A percentile compares a stretch with the other conserved stretches of the same genome.
phyloP scores from a whole-genome alignment of 2,113 vertebrate genomes.

The Xenopus tropicalis region UCB_Xtro_10.0 CM004450.2:90411501-90412000 shows the following conservation, averaged over 20 bases:
- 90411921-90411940: constrained; percentile 34
- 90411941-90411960: constrained; percentile 37
- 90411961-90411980: constrained; percentile 36
- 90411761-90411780: constrained; percentile 39
- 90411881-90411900: constrained; percentile 22
- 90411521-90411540: constrained; percentile 14
- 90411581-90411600: constrained; percentile 35
- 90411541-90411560: constrained; percentile 35
- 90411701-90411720: constrained; percentile 43
- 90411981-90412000: constrained; percentile 21
- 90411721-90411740: constrained; percentile 34
- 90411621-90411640: constrained; percentile 37
- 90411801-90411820: constrained; percentile 36
- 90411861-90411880: constrained; percentile 30
- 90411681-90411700: constrained; percentile 40
- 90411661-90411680: constrained; percentile 26
- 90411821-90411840: constrained; percentile 39
- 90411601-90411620: constrained; percentile 22
- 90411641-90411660: constrained; percentile 21
- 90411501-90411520: not conserved
- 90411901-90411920: constrained; percentile 28
- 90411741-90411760: constrained; percentile 37
- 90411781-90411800: constrained; percentile 37
- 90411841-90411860: constrained; percentile 34
- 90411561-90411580: constrained; percentile 1